These are phyloP conservation scores for Brachyalestes nurse DNA, from an alignment of 2,797 vertebrate species.

Conservation along the genomic window DNA sequence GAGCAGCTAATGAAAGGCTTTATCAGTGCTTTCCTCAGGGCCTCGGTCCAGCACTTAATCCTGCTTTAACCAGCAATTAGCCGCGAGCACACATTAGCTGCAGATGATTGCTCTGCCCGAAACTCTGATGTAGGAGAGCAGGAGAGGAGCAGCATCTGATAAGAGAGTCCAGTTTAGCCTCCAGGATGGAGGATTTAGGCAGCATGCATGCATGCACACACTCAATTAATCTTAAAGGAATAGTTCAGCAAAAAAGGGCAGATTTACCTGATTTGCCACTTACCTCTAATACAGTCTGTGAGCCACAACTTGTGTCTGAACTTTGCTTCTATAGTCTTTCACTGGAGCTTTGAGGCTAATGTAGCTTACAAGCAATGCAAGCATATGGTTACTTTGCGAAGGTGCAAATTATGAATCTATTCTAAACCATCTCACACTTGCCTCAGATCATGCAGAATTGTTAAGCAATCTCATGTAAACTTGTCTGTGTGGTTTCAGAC, in stretches of 20 bases:
- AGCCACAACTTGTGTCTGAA: background rate
- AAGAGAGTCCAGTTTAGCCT: constrained; percentile 13
- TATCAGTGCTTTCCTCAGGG: constrained; percentile 49
- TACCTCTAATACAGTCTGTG: background rate
- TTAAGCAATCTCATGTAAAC: no score
- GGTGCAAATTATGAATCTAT: no score
- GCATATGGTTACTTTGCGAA: no score
- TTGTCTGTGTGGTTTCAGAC: no score
- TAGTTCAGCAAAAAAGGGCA: background rate
- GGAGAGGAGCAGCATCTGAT: constrained; percentile 33
- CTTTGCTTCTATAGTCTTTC: background rate
- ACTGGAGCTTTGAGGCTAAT: background rate
- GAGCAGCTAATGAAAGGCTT: constrained; percentile 32
- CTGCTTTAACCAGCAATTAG: constrained; percentile 58
- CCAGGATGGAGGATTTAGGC: constrained; percentile 10
- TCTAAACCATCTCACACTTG: no score
- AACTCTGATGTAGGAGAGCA: constrained; percentile 19
- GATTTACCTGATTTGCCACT: background rate
- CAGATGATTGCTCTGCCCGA: constrained; percentile 45
- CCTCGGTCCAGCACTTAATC: constrained; percentile 46
- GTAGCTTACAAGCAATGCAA: background rate
- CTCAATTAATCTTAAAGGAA: constrained; percentile 17
- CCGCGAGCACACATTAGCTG: constrained; percentile 17
- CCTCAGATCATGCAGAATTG: no score
- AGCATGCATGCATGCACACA: constrained; percentile 4